phyloP scores from a whole-genome alignment of 2,888 invertebrate genomes.

The Hipparchia sbordonii region DNA sequence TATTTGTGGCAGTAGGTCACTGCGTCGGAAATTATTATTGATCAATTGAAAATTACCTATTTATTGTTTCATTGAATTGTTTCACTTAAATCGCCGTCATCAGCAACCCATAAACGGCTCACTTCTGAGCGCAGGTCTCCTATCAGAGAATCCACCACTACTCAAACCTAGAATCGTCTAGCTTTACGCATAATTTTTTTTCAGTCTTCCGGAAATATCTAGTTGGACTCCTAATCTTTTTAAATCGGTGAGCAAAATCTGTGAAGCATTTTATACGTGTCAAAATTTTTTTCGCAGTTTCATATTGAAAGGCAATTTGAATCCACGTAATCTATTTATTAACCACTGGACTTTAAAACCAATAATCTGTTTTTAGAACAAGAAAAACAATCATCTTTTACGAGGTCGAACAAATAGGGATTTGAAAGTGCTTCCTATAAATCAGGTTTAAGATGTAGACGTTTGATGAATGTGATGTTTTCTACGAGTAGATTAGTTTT shows the following conservation, averaged over 20 bases:
- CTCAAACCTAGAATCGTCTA: no score
- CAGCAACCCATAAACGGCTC: no score
- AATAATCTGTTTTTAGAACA: background rate
- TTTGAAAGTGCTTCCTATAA: slow-evolving; percentile 29
- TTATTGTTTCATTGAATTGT: slow-evolving; percentile 16
- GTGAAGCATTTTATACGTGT: background rate
- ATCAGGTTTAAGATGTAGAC: slow-evolving; percentile 17
- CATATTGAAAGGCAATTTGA: background rate
- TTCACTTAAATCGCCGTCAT: background rate
- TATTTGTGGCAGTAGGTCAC: slow-evolving; percentile 25
- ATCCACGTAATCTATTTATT: slow-evolving; percentile 1
- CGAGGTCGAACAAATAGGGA: slow-evolving; percentile 29
- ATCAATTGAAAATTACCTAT: slow-evolving; percentile 16
- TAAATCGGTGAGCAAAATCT: no score
- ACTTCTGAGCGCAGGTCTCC: no score
- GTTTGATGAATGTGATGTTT: slow-evolving; percentile 34
- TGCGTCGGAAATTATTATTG: slow-evolving; percentile 19
- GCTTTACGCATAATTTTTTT: no score
- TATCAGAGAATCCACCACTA: no score
- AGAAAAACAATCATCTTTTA: slow-evolving; percentile 9
- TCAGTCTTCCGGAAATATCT: no score
- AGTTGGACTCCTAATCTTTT: no score
- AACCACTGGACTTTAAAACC: background rate
- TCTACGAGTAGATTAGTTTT: no score
- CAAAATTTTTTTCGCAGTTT: background rate